These are phyloP conservation scores for Tachina grossa DNA, from an alignment of 2,888 invertebrate genomes.

Conservation along the genomic window DNA sequence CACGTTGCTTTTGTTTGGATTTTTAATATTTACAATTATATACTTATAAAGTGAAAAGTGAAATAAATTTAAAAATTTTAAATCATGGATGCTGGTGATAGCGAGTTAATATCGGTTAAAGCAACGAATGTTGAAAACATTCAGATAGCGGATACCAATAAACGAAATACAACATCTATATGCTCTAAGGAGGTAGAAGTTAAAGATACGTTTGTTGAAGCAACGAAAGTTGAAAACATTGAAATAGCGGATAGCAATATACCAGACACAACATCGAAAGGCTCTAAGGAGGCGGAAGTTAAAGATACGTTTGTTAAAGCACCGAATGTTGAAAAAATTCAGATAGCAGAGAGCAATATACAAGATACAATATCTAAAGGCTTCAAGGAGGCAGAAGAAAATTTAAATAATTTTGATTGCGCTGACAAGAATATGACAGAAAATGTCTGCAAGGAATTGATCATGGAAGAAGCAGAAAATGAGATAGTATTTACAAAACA, in stretches of 20 bases:
- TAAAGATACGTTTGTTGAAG: neutral
- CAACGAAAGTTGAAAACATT: neutral
- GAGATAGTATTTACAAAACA: neutral
- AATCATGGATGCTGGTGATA: constrained; percentile 10
- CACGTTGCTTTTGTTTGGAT: constrained; percentile 61
- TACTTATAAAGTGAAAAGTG: no score
- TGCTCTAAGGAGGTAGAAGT: neutral
- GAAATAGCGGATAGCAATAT: no score
- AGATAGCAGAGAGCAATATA: no score
- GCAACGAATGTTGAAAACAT: neutral
- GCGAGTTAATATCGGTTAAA: neutral
- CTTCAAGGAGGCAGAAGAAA: neutral
- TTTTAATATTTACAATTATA: neutral
- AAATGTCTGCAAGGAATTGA: neutral
- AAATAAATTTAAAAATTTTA: neutral
- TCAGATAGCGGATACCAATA: neutral
- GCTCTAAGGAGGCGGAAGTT: neutral
- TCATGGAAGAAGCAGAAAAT: neutral
- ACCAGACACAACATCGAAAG: neutral
- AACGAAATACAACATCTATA: neutral
- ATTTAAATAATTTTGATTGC: neutral
- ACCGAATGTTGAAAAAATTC: neutral
- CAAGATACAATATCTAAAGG: neutral
- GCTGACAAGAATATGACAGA: neutral
- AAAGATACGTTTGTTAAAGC: neutral